Conservation (phyloP, 2,888 invertebrate species). For the Drymonia ruficornis region DNA sequence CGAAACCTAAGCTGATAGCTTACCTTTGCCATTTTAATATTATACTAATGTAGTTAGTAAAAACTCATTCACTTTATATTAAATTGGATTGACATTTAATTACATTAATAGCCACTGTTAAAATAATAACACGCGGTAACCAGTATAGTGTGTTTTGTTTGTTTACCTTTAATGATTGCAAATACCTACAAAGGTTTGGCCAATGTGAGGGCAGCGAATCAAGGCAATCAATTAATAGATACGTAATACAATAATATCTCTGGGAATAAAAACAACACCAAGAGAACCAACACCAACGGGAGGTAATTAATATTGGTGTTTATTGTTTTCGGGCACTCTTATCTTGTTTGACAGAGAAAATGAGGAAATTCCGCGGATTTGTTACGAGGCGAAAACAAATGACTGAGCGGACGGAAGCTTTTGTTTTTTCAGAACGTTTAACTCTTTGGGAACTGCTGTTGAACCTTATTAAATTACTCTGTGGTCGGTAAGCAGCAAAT, state of each 20-base stretch:
- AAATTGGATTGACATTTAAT: background rate
- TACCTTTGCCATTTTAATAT: background rate
- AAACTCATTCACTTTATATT: background rate
- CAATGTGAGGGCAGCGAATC: background rate
- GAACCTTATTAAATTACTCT: too few relatives aligned
- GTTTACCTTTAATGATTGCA: background rate
- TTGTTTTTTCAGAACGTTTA: too few relatives aligned
- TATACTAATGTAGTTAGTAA: background rate
- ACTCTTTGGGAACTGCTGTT: too few relatives aligned
- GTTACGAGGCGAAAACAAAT: conserved; percentile 31
- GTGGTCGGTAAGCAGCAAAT: too few relatives aligned
- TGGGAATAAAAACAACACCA: conserved; percentile 10
- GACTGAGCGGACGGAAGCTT: conserved; percentile 12
- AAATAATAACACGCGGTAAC: background rate
- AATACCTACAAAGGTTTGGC: too few relatives aligned
- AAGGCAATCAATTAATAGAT: conserved; percentile 21
- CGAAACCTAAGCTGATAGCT: background rate
- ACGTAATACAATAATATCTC: conserved; percentile 14
- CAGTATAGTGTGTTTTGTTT: background rate
- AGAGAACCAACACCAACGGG: conserved; percentile 23
- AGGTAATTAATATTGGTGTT: conserved; percentile 40
- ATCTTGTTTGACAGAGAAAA: conserved; percentile 40
- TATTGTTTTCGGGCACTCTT: conserved; percentile 39
- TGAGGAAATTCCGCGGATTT: conserved; percentile 35
- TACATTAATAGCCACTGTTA: background rate